Evolutionary conservation across 2,888 invertebrate genomes (phyloP), one percentile per base, ranked within the genome.

Genomic region (Papilio elwesi): DNA sequence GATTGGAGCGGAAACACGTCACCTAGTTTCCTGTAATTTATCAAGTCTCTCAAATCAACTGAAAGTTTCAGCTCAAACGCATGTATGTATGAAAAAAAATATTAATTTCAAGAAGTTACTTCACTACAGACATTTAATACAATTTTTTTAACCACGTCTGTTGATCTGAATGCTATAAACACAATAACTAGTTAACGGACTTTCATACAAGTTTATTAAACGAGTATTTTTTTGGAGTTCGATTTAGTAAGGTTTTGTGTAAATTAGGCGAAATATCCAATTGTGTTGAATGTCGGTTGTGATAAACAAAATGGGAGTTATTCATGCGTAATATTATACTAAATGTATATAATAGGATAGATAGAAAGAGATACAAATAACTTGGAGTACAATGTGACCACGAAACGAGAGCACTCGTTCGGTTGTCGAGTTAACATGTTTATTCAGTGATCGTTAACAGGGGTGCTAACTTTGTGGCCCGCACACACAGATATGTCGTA

Each of bases 1-100:
- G 67, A 67, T 67, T 67, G 67, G n/a, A 53, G 43, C 43, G 52
- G 67, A 16, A 53, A 43, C 52, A 43, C 6, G 53, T 67, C 53
- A 67, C 67, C 67, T 38, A 53, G 53, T 67, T 67, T 53, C 53
- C 12, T 5, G 38, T 12, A 12, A 49, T 43, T 36, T 65, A 52
- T 43, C 43, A 52, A 43, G 43, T 43, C 53, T 38, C 10, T n/a
- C 43, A 6, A 57, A 57, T 57, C 57, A 57, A 36, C 36, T 57
- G 36, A 36, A 57, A 38, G 16, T 36, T 38, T 12, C 13, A 36
- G n/a, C 8, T 10, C 13, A n/a, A 13, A 51, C 4, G n/a, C 13
- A 51, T 13, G 4, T 51, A n/a, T 51, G n/a, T 51, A 13, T 51
- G 52, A 9, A n/a, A 9, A 52, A 52, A 52, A 8, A 15, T 7